Percentiles rank a stretch among this genome's conserved stretches.
Evolutionary conservation across 2,797 vertebrate species (phyloP).

Genomic region (Pempheris klunzingeri): DNA sequence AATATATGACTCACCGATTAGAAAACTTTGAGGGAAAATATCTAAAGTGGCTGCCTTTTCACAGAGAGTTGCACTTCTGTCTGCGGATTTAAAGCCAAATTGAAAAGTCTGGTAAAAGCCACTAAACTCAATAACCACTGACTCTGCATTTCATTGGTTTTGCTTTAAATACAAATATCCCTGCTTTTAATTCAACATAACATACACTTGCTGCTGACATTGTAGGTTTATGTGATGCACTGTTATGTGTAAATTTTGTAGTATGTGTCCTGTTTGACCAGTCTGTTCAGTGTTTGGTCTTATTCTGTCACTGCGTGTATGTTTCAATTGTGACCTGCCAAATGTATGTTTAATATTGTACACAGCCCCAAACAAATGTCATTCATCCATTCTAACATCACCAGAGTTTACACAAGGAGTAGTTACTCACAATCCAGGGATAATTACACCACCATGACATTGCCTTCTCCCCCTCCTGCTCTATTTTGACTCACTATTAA

Average conservation of each 20-base stretch:
- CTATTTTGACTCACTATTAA: constrained; percentile 29
- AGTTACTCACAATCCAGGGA: background rate
- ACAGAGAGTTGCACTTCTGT: background rate
- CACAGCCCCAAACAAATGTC: background rate
- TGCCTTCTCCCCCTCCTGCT: constrained; percentile 15
- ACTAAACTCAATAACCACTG: background rate
- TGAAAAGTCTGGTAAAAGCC: background rate
- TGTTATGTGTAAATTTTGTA: background rate
- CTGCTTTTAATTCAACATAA: background rate
- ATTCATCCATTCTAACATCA: background rate
- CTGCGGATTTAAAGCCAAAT: background rate
- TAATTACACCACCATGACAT: background rate
- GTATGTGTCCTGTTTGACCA: background rate
- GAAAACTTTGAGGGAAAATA: background rate
- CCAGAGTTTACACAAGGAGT: background rate
- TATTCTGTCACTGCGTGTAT: background rate
- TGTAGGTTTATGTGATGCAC: background rate
- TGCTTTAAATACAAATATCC: background rate
- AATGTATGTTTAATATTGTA: background rate
- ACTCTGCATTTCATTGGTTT: background rate
- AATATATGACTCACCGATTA: background rate
- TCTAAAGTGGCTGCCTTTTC: background rate
- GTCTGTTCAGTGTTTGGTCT: background rate
- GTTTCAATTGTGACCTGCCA: background rate
- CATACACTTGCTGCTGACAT: background rate